phyloP scores from a whole-genome alignment of 2,797 vertebrate genomes.

The Oreonectes daqikongensis region DNA sequence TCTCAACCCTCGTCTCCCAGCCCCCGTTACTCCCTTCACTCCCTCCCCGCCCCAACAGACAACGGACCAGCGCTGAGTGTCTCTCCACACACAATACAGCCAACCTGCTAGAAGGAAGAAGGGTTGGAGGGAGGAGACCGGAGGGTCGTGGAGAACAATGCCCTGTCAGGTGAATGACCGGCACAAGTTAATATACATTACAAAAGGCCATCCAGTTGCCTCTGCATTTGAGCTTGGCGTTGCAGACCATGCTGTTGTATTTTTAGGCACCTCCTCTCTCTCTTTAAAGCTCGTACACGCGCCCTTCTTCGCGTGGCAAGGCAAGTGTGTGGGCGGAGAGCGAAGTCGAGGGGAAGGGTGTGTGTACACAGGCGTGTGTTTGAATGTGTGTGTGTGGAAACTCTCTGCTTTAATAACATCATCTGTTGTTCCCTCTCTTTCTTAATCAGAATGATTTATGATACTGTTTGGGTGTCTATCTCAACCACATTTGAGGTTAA shows the following conservation, averaged over 20 bases:
- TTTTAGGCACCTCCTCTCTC: slow-evolving; percentile 18
- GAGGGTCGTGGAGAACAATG: slow-evolving; percentile 70
- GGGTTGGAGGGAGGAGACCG: slow-evolving; percentile 54
- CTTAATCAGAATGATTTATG: slow-evolving; percentile 59
- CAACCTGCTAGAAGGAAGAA: slow-evolving; percentile 78
- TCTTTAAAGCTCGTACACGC: slow-evolving; percentile 45
- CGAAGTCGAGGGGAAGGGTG: slow-evolving; percentile 39
- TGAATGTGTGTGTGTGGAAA: slow-evolving; percentile 24
- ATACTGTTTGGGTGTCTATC: slow-evolving; percentile 56
- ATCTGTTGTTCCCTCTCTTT: slow-evolving; percentile 54
- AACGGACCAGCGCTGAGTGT: slow-evolving; percentile 72
- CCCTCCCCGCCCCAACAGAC: slow-evolving; percentile 73
- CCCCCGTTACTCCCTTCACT: slow-evolving; percentile 64
- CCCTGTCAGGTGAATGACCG: slow-evolving; percentile 75
- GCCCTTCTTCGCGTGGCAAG: slow-evolving; percentile 58
- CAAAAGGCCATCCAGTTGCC: slow-evolving; percentile 74
- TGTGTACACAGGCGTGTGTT: slow-evolving; percentile 18
- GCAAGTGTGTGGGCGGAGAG: slow-evolving; percentile 52
- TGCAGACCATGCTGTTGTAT: slow-evolving; percentile 61
- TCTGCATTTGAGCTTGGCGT: slow-evolving; percentile 79
- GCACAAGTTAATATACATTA: slow-evolving; percentile 84
- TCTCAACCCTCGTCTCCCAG: slow-evolving; percentile 54
- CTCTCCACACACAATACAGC: slow-evolving; percentile 80
- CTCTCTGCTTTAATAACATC: slow-evolving; percentile 45
- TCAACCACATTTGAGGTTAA: slow-evolving; percentile 49